Base-by-base conservation (phyloP, 92 coral and sea anemone species). In the Micromussa lordhowensis region DNA sequence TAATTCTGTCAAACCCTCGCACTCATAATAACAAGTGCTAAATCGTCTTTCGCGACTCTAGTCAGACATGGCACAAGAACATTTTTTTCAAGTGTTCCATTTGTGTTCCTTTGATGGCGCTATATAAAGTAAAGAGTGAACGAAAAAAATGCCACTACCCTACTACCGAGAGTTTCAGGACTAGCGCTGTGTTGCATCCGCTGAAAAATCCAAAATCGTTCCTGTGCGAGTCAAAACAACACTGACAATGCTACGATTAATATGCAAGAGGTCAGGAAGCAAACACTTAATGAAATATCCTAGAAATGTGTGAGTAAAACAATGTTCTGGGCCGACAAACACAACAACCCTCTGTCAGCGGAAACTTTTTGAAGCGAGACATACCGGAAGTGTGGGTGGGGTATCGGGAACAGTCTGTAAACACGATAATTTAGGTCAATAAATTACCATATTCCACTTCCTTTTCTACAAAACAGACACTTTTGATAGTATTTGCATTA, bases 301-400 rank as follows among this genome's bases (percentile, higher is more conserved):
- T 80, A 0, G 19, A 40, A 24, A 22, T 11, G 55, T 14, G 44
- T 34, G 13, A 13, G 12, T 21, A 17, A 16, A 34, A 78, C 82
- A 55, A 78, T 55, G 14, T 29, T 17, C 15, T 14, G 79, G 51
- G 86, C 69, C 86, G 24, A 70, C 79, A 54, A 83, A 71, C 86
- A 83, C 76, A 71, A 83, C 86, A 83, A 83, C 44, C 3, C 5
- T 0, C 4, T 30, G 51, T 83, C 86, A 83, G 86, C 86, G 86
- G 86, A 21, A 48, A 21, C 78, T 4, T 10, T 66, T n/a, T 2
- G 12, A 63, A 9, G 69, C 14, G 10, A n/a, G 14, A 10, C 57
- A 51, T 51, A 11, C 4, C 3, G 68, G 69, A 9, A 2, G 69
- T 13, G 69, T 63, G 70, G 70, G 29, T 61, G 68, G 0, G 68